A percentile compares a stretch with the other conserved stretches of the same genome.
phyloP scores from a whole-genome alignment of 2,888 invertebrate genomes.

The Apomyelois bistriatella region DNA sequence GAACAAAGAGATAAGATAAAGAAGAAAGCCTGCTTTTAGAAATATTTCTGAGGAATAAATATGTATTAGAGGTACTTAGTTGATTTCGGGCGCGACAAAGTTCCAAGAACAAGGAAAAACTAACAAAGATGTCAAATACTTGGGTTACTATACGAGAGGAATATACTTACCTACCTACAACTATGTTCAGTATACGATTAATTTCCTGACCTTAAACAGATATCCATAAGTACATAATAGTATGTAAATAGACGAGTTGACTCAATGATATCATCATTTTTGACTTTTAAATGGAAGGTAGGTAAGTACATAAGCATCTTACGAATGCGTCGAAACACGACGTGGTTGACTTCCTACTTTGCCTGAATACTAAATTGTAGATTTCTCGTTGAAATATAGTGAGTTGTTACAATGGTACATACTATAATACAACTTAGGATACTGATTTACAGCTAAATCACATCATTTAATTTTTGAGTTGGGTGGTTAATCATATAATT shows the following conservation, averaged over 20 bases:
- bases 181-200: background rate
- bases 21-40: too few relatives aligned
- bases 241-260: conserved; percentile 22
- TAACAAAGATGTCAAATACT: too few relatives aligned
- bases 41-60: too few relatives aligned
- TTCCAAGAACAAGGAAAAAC: too few relatives aligned
- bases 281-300: conserved; percentile 35
- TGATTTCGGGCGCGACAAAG: too few relatives aligned
- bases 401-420: background rate
- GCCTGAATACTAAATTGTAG: conserved; percentile 34
- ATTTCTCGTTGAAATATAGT: background rate
- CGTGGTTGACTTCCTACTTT: conserved; percentile 34
- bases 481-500: too few relatives aligned
- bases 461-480: too few relatives aligned
- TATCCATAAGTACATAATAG: conserved; percentile 16
- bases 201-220: conserved; percentile 19
- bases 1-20: too few relatives aligned
- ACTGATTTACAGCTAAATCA: too few relatives aligned
- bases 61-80: too few relatives aligned
- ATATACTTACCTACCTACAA: background rate
- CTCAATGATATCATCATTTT: conserved; percentile 40
- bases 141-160: too few relatives aligned
- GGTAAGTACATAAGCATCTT: conserved; percentile 19
- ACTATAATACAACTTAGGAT: too few relatives aligned
- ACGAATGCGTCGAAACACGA: conserved; percentile 26